Evolutionary conservation across 2,797 vertebrate genomes (phyloP), one percentile per base, ranked within the genome.

Genomic region (Sphaeramia orbicularis): DNA sequence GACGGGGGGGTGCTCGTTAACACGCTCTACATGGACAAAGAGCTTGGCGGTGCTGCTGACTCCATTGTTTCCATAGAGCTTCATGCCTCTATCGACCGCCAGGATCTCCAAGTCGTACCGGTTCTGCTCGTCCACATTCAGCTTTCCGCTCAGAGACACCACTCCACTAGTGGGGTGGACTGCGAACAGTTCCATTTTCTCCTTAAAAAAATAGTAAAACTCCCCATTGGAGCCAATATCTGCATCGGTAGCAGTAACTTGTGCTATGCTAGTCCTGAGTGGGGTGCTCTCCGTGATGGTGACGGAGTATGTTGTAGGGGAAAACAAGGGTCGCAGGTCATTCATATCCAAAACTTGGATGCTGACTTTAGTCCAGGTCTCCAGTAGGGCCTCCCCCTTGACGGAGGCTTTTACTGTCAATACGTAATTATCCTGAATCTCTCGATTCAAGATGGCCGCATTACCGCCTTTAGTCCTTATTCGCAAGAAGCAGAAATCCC

Each of bases 131-230:
- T 97, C 96, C 0, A 95, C 91, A 62, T 98, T 96, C 48, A 99
- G 90, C 21, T 94, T 95, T 12, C 97, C 97, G 11, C 97, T 98
- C 49, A 99, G 91, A 10, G 96, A 97, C 74, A 99, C 95, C n/a
- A 99, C 94, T 12, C 98, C 98, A 24, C 97, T 99, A 0, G 97
- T 98, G 47, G 98, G 98, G 77, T 99, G 96, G 52, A 99, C 97
- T 1, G 96, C 95, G 84, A 99, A 99, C 8, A 97, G 90, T 51
- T 99, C 97, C 35, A 96, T 95, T 91, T 95, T 96, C 73, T 94
- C 96, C 88, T 97, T 98, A 82, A 99, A 98, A 90, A 98, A 99
- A 78, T 99, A 99, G 91, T 99, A 99, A 92, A 99, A 99, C 87
- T 99, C 97, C 56, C 98, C 98, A 19, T 99, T 99, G 71, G 97